Evolutionary conservation across 2,888 invertebrate species (phyloP), one percentile per base, ranked within the genome.

Genomic region (Glyphotaelius pellucidus): DNA sequence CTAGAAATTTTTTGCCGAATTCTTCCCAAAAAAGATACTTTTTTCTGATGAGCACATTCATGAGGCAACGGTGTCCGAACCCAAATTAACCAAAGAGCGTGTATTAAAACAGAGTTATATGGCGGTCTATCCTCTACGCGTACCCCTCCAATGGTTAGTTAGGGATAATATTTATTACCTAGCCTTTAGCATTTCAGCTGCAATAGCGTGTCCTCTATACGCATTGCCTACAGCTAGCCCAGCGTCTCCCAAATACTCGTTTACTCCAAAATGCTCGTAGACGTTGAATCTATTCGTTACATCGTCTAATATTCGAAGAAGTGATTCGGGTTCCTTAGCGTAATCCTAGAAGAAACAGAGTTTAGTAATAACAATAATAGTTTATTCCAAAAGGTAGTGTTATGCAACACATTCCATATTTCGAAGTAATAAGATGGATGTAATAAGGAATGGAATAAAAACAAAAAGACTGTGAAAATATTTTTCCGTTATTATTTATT

Each of bases 181-280:
- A 5, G 92, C 92, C 12, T 85, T 42, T n/a, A 93, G 42, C 38
- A 93, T 88, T 90, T 92, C 92, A 30, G 47, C 89, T 3, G 79
- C 92, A 38, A 92, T 93, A 67, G 87, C 92, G 86, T 92, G 67
- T 4, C 92, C 92, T 32, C 88, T 31, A 52, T 91, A 92, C 0
- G 88, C 81, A 30, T 30, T 90, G 12, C 86, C 91, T 14, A 93
- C 93, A 31, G 89, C 85, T 25, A 92, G 32, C 25, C 93, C 93
- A 67, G 90, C 90, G 31, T 90, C 91, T 25, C 84, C 90, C n/a
- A 93, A 52, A 42, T 91, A 93, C 47, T 91, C 89, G 25, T 92
- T 86, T 25, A 92, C 90, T 31, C 91, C 81, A 80, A 83, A 92
- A 32, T 32, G 87, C 79, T 92, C 90, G 67, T 80, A 92, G 7